phyloP scores from a whole-genome alignment of 2,888 invertebrate species.

The Tiliacea citrago region DNA sequence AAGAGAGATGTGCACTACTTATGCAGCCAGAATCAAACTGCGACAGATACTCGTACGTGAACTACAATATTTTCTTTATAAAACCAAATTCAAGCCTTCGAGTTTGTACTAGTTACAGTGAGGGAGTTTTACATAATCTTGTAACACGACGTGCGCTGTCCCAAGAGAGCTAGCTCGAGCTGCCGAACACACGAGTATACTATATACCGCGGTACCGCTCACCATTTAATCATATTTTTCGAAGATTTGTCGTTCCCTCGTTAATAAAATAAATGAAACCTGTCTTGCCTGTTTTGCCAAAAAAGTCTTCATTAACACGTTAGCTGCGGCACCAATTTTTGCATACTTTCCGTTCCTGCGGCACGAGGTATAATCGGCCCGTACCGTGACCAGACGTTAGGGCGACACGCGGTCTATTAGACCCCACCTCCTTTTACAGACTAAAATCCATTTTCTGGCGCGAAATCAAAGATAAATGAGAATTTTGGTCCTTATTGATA shows the following conservation, averaged over 20 bases:
- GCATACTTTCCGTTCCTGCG: too few relatives aligned
- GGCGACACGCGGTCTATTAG: too few relatives aligned
- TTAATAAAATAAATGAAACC: conserved; percentile 41
- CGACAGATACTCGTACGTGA: background rate
- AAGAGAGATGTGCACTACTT: too few relatives aligned
- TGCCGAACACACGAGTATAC: background rate
- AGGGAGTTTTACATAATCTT: conserved; percentile 38
- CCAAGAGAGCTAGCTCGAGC: conserved; percentile 35
- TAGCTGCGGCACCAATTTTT: too few relatives aligned
- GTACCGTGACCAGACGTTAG: too few relatives aligned
- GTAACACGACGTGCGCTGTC: conserved; percentile 40
- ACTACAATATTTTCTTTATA: conserved; percentile 8
- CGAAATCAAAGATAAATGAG: too few relatives aligned
- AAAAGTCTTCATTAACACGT: conserved; percentile 38
- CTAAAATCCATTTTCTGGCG: too few relatives aligned
- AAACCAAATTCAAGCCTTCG: conserved; percentile 1
- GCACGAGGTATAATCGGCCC: too few relatives aligned
- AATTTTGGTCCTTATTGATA: too few relatives aligned
- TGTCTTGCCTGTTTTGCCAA: conserved; percentile 32
- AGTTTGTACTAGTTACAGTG: conserved; percentile 32
- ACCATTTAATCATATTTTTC: conserved; percentile 45
- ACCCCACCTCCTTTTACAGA: too few relatives aligned
- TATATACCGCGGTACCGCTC: conserved; percentile 7
- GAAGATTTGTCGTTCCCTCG: conserved; percentile 54
- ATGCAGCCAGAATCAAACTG: background rate